Conservation (phyloP, 2,888 invertebrate species). For the Eumacrocentrus americanus region DNA sequence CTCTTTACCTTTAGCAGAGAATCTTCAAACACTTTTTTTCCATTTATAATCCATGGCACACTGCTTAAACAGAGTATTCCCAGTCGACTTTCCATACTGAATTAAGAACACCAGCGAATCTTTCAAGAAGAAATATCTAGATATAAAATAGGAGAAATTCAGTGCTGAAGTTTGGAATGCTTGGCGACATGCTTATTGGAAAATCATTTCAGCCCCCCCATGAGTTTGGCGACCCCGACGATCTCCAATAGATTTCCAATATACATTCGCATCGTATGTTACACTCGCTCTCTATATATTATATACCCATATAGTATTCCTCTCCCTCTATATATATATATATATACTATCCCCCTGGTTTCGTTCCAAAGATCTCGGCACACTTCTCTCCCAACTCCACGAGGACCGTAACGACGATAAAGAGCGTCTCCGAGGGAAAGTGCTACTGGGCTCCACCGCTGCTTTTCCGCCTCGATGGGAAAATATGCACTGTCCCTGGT, state of each 20-base stretch:
- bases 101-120: too few species aligned
- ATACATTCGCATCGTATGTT: constrained; percentile 31
- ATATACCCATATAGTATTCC: neutral
- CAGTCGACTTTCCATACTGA: too few species aligned
- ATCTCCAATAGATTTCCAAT: constrained; percentile 41
- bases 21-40: too few species aligned
- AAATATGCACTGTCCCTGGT: constrained; percentile 29
- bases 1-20: too few species aligned
- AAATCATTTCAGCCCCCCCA: constrained; percentile 43
- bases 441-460: constrained; percentile 23
- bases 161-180: neutral
- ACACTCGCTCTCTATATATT: constrained; percentile 9
- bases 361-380: too few species aligned
- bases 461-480: constrained; percentile 30
- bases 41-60: too few species aligned
- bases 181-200: constrained; percentile 41
- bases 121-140: neutral
- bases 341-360: neutral
- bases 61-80: too few species aligned
- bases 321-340: constrained; percentile 1
- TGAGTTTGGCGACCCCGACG: constrained; percentile 26
- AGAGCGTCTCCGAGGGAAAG: constrained; percentile 25
- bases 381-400: constrained; percentile 18
- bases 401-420: constrained; percentile 5
- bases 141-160: neutral